Evolutionary conservation across 2,113 vertebrate genomes (phyloP).

Genomic region (Vimba vimba): DNA sequence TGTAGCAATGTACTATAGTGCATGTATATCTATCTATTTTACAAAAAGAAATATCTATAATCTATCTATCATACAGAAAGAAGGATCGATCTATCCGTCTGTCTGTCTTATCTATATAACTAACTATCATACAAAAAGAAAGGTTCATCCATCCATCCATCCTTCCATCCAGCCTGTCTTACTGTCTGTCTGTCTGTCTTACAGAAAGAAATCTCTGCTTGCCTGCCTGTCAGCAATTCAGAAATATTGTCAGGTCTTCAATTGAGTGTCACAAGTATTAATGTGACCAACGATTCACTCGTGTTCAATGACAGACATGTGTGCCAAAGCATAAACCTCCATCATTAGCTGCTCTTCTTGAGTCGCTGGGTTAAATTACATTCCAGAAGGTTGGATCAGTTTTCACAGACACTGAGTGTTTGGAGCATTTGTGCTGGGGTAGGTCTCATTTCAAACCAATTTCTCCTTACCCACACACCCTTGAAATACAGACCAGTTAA

Average conservation of each 20-base stretch:
- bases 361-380: constrained; percentile 35
- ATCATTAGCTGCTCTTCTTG: neutral
- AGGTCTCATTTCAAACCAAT: constrained; percentile 42
- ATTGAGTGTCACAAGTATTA: neutral
- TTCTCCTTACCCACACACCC: neutral
- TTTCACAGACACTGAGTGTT: neutral
- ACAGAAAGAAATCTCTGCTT: neutral
- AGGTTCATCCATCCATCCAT: neutral
- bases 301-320: neutral
- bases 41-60: neutral
- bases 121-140: neutral
- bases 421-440: neutral
- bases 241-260: neutral
- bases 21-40: neutral
- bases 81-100: neutral
- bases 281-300: neutral
- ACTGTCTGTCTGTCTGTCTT: neutral
- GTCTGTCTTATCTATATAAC: neutral
- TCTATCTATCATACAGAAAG: neutral
- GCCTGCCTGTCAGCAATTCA: neutral
- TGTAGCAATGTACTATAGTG: too few relatives aligned
- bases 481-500: constrained; percentile 46
- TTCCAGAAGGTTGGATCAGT: neutral
- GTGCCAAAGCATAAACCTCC: neutral
- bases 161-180: neutral